Evolutionary conservation across 2,888 invertebrate species (phyloP), one percentile per base, ranked within the genome.

Genomic region (Sinopyrophorus schimmeli): DNA sequence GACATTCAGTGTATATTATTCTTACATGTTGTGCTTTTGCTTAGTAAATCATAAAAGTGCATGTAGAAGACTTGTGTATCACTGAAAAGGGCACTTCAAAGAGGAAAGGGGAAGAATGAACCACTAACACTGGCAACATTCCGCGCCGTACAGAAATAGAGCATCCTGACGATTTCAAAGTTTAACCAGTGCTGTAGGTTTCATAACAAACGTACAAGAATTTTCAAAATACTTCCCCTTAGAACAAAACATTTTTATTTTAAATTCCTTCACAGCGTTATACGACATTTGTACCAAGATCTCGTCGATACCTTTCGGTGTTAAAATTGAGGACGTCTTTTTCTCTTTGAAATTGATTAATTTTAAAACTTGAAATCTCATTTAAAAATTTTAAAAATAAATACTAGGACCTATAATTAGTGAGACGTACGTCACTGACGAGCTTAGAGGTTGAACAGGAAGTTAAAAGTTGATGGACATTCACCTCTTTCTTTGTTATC

Each of bases 141-240:
- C 48, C 56, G 51, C 53, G 48, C 42, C 48, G 48, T 44, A 51
- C 56, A 53, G 51, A 56, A 56, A 56, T 56, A 56, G 56, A 53
- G 54, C 46, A 40, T 21, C 44, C 30, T 37, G 27, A 38, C 38
- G 39, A 15, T 21, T 41, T 23, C 20, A 49, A 42, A 44, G 42
- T 34, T 39, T 41, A 40, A 16, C 20, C 44, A 32, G 40, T 27
- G 15, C 7, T 23, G 30, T 30, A 40, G 30, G 30, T 15, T 4
- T 16, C 4, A 3, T 15, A 27, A 11, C 11, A 12, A 7, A 11
- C 10, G 11, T 27, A 12, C 14, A 5, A 11, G 6, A 5, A 27
- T 10, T 10, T 11, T 12, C 12, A 12, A 26, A 26, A 10, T 26
- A 10, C 10, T n/a, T n/a, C n/a, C n/a, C n/a, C n/a, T n/a, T n/a